Evolutionary conservation across 1,140 invertebrate genomes (phyloP).

Genomic region (Drosophila cardini): DNA sequence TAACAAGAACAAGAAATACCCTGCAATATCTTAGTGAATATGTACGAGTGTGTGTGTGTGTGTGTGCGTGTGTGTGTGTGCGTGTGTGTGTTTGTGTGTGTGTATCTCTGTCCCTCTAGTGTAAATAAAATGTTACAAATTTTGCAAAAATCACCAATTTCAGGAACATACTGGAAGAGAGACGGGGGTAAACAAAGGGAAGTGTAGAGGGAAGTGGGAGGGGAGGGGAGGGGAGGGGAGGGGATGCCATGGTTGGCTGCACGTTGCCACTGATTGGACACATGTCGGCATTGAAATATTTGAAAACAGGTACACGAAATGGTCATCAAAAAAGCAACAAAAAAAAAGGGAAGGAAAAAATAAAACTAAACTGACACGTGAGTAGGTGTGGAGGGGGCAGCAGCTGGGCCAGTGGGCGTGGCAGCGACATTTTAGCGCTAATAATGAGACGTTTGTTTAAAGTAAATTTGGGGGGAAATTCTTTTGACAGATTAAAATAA

Average conservation of each 20-base stretch:
- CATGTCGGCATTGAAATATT: constrained; percentile 54
- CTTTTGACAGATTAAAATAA: no score
- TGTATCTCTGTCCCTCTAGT: constrained; percentile 30
- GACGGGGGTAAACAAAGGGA: neutral
- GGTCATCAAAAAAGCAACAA: constrained; percentile 20
- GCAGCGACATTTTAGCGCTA: constrained; percentile 33
- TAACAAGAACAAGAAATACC: constrained; percentile 14
- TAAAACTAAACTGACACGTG: constrained; percentile 29
- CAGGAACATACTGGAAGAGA: neutral
- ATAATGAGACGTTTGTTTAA: constrained; percentile 59
- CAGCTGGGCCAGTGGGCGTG: constrained; percentile 12
- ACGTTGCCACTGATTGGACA: constrained; percentile 55
- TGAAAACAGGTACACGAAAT: constrained; percentile 48
- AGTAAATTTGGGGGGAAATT: constrained; percentile 14
- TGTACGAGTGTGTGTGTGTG: neutral
- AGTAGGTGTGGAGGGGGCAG: neutral
- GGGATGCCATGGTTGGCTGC: constrained; percentile 34
- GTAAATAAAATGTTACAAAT: constrained; percentile 61
- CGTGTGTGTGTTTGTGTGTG: neutral
- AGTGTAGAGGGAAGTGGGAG: no score
- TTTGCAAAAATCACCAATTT: constrained; percentile 43
- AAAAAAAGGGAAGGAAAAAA: neutral
- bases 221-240: neutral
- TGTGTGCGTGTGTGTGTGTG: constrained; percentile 18
- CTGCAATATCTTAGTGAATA: neutral